Conservation (phyloP, 2,113 vertebrate species). For the Hippopotamus amphibius region DNA sequence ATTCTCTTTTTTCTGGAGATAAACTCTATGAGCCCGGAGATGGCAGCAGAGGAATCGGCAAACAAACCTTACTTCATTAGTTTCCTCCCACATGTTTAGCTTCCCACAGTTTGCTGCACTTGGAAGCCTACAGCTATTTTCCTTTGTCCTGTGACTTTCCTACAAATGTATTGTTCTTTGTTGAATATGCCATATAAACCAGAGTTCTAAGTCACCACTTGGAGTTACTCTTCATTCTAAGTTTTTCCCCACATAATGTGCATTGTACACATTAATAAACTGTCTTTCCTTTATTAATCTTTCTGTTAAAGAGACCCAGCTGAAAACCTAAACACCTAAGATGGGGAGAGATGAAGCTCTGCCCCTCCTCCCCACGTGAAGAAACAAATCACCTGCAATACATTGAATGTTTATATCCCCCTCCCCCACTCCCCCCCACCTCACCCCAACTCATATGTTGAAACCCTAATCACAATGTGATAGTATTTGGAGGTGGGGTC, state of each 20-base stretch:
- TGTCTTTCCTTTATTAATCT: background rate
- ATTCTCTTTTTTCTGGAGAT: background rate
- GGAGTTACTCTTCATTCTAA: background rate
- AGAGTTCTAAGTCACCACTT: background rate
- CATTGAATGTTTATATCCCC: background rate
- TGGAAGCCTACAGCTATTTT: background rate
- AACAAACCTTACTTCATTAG: background rate
- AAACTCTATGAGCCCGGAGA: background rate
- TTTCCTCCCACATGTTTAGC: background rate
- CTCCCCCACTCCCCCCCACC: background rate
- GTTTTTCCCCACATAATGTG: background rate
- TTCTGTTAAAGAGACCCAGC: background rate
- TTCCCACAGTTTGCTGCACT: background rate
- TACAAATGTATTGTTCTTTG: background rate
- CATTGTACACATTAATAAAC: background rate
- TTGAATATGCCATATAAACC: background rate
- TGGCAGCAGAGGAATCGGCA: background rate
- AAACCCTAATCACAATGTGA: background rate
- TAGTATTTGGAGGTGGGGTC: background rate
- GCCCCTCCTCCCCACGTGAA: background rate
- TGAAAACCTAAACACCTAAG: background rate
- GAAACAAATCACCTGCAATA: background rate
- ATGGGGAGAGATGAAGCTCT: background rate
- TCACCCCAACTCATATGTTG: background rate
- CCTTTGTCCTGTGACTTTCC: background rate